phyloP scores from a whole-genome alignment of 92 coral and sea anemone species.

The Porites divaricata region DNA sequence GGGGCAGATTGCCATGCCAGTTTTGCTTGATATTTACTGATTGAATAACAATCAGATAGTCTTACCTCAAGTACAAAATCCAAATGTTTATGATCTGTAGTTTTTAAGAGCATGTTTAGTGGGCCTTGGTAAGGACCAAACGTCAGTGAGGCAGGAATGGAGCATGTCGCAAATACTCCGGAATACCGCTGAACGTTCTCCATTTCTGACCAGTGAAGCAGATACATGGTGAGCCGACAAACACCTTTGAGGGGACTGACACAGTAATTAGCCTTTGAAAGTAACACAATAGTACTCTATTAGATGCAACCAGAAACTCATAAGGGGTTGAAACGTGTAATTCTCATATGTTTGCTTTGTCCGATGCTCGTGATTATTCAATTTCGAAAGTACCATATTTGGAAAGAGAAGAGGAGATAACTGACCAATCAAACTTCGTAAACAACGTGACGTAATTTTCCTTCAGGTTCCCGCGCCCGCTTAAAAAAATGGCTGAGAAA shows the following conservation, averaged over 20 bases:
- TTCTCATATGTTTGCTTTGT: too few species aligned
- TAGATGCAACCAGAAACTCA: too few species aligned
- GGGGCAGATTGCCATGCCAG: too few species aligned
- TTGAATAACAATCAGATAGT: background rate
- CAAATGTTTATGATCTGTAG: slow-evolving; percentile 75
- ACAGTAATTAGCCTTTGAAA: background rate
- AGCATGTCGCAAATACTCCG: slow-evolving; percentile 80
- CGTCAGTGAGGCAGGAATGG: slow-evolving; percentile 75
- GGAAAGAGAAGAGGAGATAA: too few species aligned
- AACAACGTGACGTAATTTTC: too few species aligned
- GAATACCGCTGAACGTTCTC: slow-evolving; percentile 71
- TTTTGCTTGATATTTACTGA: too few species aligned
- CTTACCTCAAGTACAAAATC: slow-evolving; percentile 80
- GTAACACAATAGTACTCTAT: background rate
- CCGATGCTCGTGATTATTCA: too few species aligned
- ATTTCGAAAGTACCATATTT: too few species aligned
- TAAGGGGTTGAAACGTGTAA: too few species aligned
- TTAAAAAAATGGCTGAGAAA: too few species aligned
- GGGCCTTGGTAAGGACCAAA: slow-evolving; percentile 88
- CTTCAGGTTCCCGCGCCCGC: too few species aligned
- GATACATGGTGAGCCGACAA: slow-evolving; percentile 62
- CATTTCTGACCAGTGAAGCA: slow-evolving; percentile 67
- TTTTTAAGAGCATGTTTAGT: slow-evolving; percentile 74
- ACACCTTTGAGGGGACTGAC: background rate
- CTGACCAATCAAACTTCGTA: too few species aligned